phyloP scores from a whole-genome alignment of 2,797 vertebrate genomes.

The Calcarius lapponicus region DNA sequence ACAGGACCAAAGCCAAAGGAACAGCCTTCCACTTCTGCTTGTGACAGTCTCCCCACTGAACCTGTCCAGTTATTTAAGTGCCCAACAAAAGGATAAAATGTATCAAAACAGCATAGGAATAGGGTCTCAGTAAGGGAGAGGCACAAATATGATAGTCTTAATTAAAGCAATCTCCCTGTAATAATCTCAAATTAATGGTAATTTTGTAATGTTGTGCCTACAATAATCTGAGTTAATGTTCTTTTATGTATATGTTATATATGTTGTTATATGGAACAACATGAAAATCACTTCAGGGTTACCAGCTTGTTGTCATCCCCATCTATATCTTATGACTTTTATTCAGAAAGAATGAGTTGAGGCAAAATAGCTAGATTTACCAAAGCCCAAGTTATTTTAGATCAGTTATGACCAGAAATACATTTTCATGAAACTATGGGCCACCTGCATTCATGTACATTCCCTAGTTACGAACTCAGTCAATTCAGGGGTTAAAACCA shows the following conservation, averaged over 20 bases:
- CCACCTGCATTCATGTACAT: neutral
- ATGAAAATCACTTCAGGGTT: neutral
- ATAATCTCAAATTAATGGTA: neutral
- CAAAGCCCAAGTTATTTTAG: neutral
- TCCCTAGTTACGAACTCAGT: neutral
- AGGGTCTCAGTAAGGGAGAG: neutral
- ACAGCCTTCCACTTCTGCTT: neutral
- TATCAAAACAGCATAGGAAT: neutral
- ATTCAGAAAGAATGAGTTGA: neutral
- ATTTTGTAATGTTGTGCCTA: neutral
- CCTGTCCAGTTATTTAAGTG: neutral
- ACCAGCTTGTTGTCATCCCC: neutral
- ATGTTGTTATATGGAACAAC: neutral
- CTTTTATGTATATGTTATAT: neutral
- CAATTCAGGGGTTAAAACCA: neutral
- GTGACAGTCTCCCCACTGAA: neutral
- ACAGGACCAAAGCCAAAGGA: neutral
- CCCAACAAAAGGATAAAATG: neutral
- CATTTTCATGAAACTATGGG: neutral
- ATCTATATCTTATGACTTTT: neutral
- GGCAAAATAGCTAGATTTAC: neutral
- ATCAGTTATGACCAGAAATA: neutral
- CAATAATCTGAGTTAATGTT: neutral
- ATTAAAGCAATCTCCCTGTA: neutral
- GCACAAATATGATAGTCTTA: accelerated